Base-by-base conservation (phyloP, 2,113 vertebrate species). In the Pomatostomus ruficeps region DNA sequence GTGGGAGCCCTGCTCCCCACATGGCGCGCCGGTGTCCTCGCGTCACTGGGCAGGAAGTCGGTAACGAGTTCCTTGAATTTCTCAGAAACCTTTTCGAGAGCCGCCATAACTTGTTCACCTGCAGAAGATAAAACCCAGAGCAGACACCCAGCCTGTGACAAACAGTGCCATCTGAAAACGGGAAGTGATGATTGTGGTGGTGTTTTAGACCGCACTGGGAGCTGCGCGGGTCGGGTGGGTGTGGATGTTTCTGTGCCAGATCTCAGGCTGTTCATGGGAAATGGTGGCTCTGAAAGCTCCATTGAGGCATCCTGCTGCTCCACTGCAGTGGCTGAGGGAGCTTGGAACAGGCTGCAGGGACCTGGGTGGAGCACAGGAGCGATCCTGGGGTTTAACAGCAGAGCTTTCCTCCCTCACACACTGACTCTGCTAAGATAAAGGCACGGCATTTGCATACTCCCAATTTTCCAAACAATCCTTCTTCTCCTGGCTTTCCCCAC, bases 21-120 rank as follows among this genome's bases (percentile, higher is more conserved):
- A 5, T 12, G 1, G 1, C 85, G 31, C 55, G 6, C 43, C 66
- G 25, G 62, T 49, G 85, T 15, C 35, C 35, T 65, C 24, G 13
- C 76, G 83, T 12, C 49, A n/a, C 31, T 21, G 1, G 29, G 51
- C 66, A 28, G 58, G 72, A 83, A 72, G 63, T 35, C 58, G 62
- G 67, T 63, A 48, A 89, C 12, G 14, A 96, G 80, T 77, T 90
- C 58, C 48, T 80, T 73, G 81, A 94, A 84, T 93, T 96, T 58
- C 58, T 93, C 91, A 85, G 91, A 77, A 88, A 48, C 31, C 1
- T 94, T 93, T 94, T 85, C n/a, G 62, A 67, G 83, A 95, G 57
- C 4, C 6, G 10, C 23, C 77, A 48, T 89, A 62, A 38, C 28
- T 96, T 92, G 95, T 94, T 93, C 84, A 55, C 79, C 23, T 70